Evolutionary conservation across 2,113 vertebrate species (phyloP), one percentile per base, ranked within the genome.

Genomic region (Oryzias curvinotus): DNA sequence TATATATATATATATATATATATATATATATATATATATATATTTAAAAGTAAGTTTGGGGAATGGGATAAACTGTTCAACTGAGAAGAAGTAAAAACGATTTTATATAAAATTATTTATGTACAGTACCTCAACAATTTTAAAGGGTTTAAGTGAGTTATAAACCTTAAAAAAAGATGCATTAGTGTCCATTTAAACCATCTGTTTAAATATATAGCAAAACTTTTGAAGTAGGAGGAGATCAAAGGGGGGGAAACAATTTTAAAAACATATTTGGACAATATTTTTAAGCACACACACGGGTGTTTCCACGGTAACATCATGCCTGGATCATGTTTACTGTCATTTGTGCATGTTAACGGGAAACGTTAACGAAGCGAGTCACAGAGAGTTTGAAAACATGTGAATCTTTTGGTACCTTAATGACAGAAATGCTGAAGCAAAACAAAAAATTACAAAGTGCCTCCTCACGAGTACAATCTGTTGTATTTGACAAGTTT

Each of bases 221-320:
- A 70, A 49, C 15, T 25, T 63, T 53, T 36, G 10, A 52, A 53
- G 30, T 30, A 68, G 56, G 45, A 65, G 30, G 2, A 30, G 56
- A 68, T 71, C 44, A 61, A 59, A 60, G 6, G 53, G 16, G 8
- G 30, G 48, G 21, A 10, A 41, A 25, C 26, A 26, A 45, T 45
- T 12, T 36, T 36, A 36, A 36, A 36, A 36, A 36, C 3, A 36
- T 36, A 12, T 36, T 36, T 3, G 8, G 36, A 36, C 8, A 10
- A 36, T 36, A 36, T 13, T 36, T 23, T 36, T 36, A 10, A 36
- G 10, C 36, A 16, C 5, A 3, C 5, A 3, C 14, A 18, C 1
- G 44, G 15, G 49, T 1, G 64, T 23, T 53, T 47, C 83, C 83
- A 85, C 68, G 72, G 68, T 61, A 83, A 84, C 80, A 54, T 72